Evolutionary conservation across 1,140 invertebrate genomes (phyloP).

Genomic region (Cydia strobilella): DNA sequence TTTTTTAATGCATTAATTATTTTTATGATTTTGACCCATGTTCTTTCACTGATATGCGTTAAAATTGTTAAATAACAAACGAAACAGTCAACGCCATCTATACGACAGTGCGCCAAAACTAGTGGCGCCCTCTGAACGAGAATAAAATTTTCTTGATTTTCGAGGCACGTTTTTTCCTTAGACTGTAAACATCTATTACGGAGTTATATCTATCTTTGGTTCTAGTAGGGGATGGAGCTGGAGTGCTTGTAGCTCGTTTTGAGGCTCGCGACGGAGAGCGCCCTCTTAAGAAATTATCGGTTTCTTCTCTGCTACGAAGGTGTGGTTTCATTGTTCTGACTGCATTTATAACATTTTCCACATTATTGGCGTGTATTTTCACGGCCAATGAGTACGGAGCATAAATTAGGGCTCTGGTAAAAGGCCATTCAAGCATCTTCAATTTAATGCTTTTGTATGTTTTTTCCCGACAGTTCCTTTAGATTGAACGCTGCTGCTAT

Average conservation of each 20-base stretch:
- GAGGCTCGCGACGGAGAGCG: background rate
- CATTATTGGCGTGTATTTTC: slow-evolving; percentile 11
- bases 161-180: no score
- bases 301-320: background rate
- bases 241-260: background rate
- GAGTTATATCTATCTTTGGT: no score
- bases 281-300: background rate
- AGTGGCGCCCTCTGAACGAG: no score
- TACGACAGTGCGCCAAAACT: no score
- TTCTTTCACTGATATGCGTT: no score
- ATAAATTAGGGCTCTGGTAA: slow-evolving; percentile 8
- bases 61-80: no score
- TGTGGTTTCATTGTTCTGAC: background rate
- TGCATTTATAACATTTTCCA: background rate
- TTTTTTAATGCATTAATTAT: no score
- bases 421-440: background rate
- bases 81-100: no score
- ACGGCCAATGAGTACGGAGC: background rate
- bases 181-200: no score
- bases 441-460: background rate
- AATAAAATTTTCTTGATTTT: no score
- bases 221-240: background rate
- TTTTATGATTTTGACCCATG: no score
- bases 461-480: slow-evolving; percentile 9
- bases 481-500: slow-evolving; percentile 14